Evolutionary conservation across 2,113 vertebrate species (phyloP).

Genomic region (Oxygymnocypris stewartii): DNA sequence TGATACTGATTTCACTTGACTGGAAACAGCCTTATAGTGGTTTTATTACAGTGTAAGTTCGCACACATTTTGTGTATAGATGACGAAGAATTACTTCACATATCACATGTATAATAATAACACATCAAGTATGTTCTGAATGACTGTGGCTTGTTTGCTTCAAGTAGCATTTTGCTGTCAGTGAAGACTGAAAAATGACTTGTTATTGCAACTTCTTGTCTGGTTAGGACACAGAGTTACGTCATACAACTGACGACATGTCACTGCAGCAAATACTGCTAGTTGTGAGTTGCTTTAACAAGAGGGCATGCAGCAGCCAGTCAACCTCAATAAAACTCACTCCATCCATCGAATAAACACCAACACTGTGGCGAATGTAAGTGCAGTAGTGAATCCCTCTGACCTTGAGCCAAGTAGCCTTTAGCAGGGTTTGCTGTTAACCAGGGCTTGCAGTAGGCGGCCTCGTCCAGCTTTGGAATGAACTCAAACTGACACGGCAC

Average conservation of each 20-base stretch:
- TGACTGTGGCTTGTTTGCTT: not conserved
- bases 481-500: conserved; percentile 96
- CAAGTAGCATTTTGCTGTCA: not conserved
- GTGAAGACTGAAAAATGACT: not conserved
- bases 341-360: not conserved
- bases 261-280: not conserved
- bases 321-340: not conserved
- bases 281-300: not conserved
- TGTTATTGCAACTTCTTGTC: not conserved
- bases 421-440: conserved; percentile 84
- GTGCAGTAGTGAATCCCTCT: conserved; percentile 39
- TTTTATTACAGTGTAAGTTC: too few species aligned
- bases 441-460: conserved; percentile 90
- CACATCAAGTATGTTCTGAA: not conserved
- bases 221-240: not conserved
- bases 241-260: not conserved
- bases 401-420: conserved; percentile 91
- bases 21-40: too few species aligned
- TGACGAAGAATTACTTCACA: not conserved
- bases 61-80: too few species aligned
- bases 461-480: conserved; percentile 89
- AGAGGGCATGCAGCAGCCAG: not conserved
- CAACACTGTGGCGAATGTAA: not conserved
- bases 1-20: too few species aligned
- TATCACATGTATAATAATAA: not conserved